A percentile compares a stretch with the other conserved stretches of the same genome.
These are phyloP conservation scores for Paracyclopina nana DNA, from an alignment of 1,140 invertebrate genomes.

Conservation along the genomic window DNA sequence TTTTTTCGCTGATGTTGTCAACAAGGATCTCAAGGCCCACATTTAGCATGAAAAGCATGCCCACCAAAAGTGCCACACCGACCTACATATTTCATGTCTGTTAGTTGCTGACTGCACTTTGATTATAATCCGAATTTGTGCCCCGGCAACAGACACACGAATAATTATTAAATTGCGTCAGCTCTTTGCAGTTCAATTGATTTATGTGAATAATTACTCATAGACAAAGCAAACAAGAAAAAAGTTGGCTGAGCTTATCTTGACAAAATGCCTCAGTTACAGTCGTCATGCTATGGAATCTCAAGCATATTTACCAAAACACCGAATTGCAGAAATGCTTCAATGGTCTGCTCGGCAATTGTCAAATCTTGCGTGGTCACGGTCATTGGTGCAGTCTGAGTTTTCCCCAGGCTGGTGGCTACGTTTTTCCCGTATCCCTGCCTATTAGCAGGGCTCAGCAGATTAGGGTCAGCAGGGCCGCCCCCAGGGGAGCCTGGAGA, in stretches of 20 bases:
- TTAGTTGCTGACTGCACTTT: too few species aligned
- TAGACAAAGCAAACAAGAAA: too few species aligned
- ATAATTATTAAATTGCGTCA: too few species aligned
- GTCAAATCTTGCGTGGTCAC: background rate
- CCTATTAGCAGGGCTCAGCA: slow-evolving; percentile 8
- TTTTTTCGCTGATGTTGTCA: slow-evolving; percentile 10
- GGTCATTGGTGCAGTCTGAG: background rate
- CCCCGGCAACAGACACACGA: too few species aligned
- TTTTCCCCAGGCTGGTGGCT: background rate
- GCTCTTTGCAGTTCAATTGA: too few species aligned
- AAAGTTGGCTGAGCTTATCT: too few species aligned
- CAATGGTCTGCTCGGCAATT: slow-evolving; percentile 9
- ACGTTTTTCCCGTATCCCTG: slow-evolving; percentile 13
- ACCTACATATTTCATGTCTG: slow-evolving; percentile 7
- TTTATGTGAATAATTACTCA: too few species aligned
- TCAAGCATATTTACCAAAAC: slow-evolving; percentile 15
- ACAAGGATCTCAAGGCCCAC: slow-evolving; percentile 10
- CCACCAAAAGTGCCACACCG: slow-evolving; percentile 13
- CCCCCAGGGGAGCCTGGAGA: background rate
- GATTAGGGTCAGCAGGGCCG: slow-evolving; percentile 8
- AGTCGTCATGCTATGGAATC: too few species aligned
- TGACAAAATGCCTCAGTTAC: too few species aligned
- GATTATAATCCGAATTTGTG: too few species aligned
- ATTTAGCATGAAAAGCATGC: slow-evolving; percentile 13
- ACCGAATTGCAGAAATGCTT: slow-evolving; percentile 12